phyloP scores from a whole-genome alignment of 2,888 invertebrate genomes.

The Drosophila emarginata region DNA sequence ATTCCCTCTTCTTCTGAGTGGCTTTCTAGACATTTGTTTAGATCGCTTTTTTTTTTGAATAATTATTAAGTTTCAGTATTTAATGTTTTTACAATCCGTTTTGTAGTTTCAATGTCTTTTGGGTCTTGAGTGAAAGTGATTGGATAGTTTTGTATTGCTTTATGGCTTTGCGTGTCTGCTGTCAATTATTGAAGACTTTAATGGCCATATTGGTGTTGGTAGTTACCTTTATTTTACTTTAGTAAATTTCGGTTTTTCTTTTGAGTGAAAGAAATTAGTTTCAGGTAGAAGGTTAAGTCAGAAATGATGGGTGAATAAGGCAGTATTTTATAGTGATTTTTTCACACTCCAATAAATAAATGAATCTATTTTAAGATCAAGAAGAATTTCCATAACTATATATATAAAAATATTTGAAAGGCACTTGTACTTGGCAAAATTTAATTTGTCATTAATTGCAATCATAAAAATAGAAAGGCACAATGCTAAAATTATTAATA shows the following conservation, averaged over 20 bases:
- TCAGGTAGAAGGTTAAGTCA: not conserved
- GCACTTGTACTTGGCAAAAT: too few relatives aligned
- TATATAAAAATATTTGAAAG: too few relatives aligned
- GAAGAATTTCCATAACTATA: too few relatives aligned
- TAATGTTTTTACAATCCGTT: conserved; percentile 12
- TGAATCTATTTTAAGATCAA: not conserved
- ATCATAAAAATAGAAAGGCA: too few relatives aligned
- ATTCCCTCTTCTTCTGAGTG: conserved; percentile 33
- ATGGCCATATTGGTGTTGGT: not conserved
- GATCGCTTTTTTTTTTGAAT: conserved; percentile 29
- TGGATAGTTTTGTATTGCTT: conserved; percentile 6
- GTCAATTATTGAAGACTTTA: conserved; percentile 32
- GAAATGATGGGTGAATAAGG: not conserved
- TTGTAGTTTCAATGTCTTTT: not conserved
- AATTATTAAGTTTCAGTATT: conserved; percentile 16
- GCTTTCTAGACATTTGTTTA: conserved; percentile 39
- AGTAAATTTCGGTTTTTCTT: not conserved
- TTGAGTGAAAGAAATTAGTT: not conserved
- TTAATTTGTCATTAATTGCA: too few relatives aligned
- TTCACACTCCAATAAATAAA: not conserved
- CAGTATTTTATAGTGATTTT: not conserved
- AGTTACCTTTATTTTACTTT: too few relatives aligned
- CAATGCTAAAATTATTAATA: too few relatives aligned
- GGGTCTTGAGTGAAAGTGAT: conserved; percentile 37
- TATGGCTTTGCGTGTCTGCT: conserved; percentile 31